Evolutionary conservation across 2,797 vertebrate species (phyloP).

Genomic region (Lagodon rhomboides): DNA sequence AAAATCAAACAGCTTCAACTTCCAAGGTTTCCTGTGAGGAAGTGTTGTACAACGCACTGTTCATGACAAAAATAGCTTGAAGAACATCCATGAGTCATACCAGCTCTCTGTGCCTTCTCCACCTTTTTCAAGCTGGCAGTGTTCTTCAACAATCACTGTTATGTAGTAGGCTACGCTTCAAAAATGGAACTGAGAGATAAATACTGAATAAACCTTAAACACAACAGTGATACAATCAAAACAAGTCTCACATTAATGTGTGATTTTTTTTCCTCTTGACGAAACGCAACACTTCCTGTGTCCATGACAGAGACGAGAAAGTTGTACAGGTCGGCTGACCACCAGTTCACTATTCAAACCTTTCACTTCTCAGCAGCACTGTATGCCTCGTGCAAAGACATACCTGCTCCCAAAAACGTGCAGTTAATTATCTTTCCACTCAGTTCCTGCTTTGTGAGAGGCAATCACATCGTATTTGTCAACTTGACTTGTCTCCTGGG

Average conservation of each 20-base stretch:
- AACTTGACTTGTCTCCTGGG: background rate
- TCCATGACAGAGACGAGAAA: slow-evolving; percentile 31
- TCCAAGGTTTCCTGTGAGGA: slow-evolving; percentile 6
- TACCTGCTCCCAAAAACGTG: slow-evolving; percentile 42
- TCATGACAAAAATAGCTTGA: slow-evolving; percentile 13
- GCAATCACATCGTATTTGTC: background rate
- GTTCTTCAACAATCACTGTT: background rate
- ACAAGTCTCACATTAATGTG: background rate
- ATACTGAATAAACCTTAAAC: background rate
- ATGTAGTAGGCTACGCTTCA: background rate
- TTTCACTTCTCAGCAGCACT: slow-evolving; percentile 44
- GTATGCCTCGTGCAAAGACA: slow-evolving; percentile 33
- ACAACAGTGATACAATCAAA: background rate
- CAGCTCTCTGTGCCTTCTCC: slow-evolving; percentile 10
- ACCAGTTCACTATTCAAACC: slow-evolving; percentile 38
- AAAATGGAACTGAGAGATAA: background rate
- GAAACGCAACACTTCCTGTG: slow-evolving; percentile 12
- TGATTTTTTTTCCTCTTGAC: background rate
- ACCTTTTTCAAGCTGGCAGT: background rate
- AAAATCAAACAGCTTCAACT: slow-evolving; percentile 17
- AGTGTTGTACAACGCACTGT: slow-evolving; percentile 7
- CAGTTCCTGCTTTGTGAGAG: slow-evolving; percentile 31
- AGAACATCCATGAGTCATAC: slow-evolving; percentile 15
- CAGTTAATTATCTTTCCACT: slow-evolving; percentile 50
- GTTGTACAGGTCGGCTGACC: slow-evolving; percentile 46